These are phyloP conservation scores for Neoscelio sp. DNA, from an alignment of 2,888 invertebrate species.

Conservation along the genomic window DNA sequence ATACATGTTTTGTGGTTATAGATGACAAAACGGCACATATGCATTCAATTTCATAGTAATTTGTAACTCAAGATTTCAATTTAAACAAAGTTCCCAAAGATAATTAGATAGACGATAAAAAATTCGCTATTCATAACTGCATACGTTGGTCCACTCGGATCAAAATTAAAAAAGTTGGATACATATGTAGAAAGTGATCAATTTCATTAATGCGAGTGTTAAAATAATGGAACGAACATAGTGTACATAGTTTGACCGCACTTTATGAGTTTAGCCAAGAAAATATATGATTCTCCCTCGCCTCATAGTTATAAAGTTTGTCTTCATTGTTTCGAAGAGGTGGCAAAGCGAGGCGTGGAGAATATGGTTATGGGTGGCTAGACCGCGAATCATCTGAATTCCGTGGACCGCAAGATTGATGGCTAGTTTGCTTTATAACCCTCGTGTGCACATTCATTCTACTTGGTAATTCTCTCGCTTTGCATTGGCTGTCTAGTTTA, in stretches of 20 bases:
- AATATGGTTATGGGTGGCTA: conserved; percentile 67
- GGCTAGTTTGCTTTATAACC: conserved; percentile 67
- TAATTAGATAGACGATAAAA: conserved; percentile 16
- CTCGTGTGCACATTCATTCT: conserved; percentile 61
- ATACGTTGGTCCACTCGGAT: background rate
- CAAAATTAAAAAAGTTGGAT: conserved; percentile 42
- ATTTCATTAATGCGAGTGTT: conserved; percentile 43
- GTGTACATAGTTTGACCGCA: conserved; percentile 72
- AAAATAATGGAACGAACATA: conserved; percentile 54
- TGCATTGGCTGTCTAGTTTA: conserved; percentile 55
- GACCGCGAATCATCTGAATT: conserved; percentile 67
- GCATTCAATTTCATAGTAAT: background rate
- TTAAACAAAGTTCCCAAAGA: background rate
- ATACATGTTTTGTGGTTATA: no score
- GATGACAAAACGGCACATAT: no score
- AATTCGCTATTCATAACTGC: background rate
- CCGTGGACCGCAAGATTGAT: conserved; percentile 66
- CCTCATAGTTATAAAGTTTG: conserved; percentile 66
- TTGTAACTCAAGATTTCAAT: background rate
- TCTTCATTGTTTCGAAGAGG: conserved; percentile 68
- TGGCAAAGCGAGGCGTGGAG: conserved; percentile 60
- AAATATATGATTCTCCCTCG: conserved; percentile 77
- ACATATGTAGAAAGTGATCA: conserved; percentile 38
- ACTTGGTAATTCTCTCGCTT: conserved; percentile 56
- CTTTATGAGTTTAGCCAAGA: conserved; percentile 78